Percentiles rank a stretch among this genome's conserved stretches.
These are phyloP conservation scores for Bombyx mandarina DNA, from an alignment of 1,140 invertebrate genomes.

Conservation along the genomic window DNA sequence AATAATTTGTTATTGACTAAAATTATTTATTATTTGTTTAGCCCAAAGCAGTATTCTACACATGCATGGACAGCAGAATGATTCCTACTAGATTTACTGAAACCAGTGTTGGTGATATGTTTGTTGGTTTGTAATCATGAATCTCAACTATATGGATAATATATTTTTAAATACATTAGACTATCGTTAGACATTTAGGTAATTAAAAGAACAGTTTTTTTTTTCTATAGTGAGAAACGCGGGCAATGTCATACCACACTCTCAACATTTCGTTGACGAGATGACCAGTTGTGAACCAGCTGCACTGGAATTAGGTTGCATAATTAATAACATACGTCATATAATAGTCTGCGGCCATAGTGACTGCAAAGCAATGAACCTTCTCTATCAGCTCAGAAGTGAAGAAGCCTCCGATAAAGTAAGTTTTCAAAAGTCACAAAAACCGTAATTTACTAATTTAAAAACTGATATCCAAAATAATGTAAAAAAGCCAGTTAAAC, in stretches of 20 bases:
- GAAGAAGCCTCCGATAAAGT: conserved; percentile 81
- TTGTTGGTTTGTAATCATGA: conserved; percentile 80
- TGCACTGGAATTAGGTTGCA: conserved; percentile 92
- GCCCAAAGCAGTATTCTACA: conserved; percentile 97
- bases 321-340: conserved; percentile 93
- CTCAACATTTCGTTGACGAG: conserved; percentile 89
- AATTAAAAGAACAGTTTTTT: conserved; percentile 10
- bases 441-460: no score
- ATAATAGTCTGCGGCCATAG: conserved; percentile 97
- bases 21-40: conserved; percentile 60
- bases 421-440: conserved; percentile 20
- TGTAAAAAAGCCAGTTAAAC: no score
- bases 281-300: conserved; percentile 94
- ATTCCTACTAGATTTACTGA: conserved; percentile 95
- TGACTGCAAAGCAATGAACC: conserved; percentile 98
- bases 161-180: conserved; percentile 5
- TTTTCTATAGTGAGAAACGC: conserved; percentile 93
- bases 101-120: conserved; percentile 97
- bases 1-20: background rate
- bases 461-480: no score
- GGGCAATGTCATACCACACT: conserved; percentile 92
- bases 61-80: conserved; percentile 98
- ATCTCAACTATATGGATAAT: background rate
- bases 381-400: conserved; percentile 87
- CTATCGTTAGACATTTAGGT: conserved; percentile 4